Evolutionary conservation across 2,888 invertebrate genomes (phyloP).

Genomic region (Clivina fossor): DNA sequence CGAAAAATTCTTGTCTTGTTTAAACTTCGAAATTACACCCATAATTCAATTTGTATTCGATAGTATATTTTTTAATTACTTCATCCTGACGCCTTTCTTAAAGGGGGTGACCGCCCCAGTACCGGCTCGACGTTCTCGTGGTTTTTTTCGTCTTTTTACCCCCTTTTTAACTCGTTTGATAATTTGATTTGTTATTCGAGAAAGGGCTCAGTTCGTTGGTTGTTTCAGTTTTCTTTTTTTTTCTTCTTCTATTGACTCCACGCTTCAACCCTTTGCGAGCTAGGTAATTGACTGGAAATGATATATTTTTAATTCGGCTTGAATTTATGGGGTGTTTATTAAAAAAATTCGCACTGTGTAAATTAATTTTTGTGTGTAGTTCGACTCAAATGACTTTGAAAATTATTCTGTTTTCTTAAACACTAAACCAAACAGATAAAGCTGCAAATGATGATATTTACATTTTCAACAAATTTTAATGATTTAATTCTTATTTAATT

Average conservation of each 20-base stretch:
- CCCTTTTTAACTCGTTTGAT: conserved; percentile 31
- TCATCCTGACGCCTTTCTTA: conserved; percentile 29
- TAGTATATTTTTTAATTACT: conserved; percentile 55
- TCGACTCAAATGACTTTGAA: too few relatives aligned
- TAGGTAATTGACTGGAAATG: conserved; percentile 32
- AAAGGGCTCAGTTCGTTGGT: conserved; percentile 20
- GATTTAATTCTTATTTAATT: too few relatives aligned
- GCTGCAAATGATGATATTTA: too few relatives aligned
- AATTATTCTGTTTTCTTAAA: too few relatives aligned
- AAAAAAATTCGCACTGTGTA: conserved; percentile 18
- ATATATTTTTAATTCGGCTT: conserved; percentile 30
- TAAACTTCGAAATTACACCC: conserved; percentile 53
- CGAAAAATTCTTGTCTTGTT: conserved; percentile 45
- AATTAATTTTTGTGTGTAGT: too few relatives aligned
- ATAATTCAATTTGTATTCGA: conserved; percentile 55
- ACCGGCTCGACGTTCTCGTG: neutral
- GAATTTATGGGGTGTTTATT: conserved; percentile 32
- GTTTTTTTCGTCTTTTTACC: conserved; percentile 11
- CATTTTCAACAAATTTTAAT: too few relatives aligned
- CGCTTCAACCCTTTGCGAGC: conserved; percentile 18
- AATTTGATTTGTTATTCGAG: conserved; percentile 33
- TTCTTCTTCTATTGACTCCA: conserved; percentile 30
- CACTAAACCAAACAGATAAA: too few relatives aligned
- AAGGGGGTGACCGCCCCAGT: neutral
- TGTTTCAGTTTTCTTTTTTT: too few relatives aligned